Base-by-base conservation (phyloP, 37 sponge, comb jelly and placozoan species). In the Chondrosia reniformis region DNA sequence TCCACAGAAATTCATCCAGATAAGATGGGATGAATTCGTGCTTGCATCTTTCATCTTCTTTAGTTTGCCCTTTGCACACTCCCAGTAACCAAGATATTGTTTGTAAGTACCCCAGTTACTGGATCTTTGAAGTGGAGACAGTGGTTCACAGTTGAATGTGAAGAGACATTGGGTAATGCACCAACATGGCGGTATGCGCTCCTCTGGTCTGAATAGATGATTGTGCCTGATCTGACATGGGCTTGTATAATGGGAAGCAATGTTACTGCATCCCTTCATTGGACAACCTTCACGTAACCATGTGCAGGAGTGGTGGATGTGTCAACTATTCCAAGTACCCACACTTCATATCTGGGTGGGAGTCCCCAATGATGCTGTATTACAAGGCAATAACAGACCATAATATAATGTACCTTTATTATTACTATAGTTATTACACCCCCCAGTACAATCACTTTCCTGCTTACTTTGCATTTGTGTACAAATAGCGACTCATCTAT, bases 1-100 rank as follows among this genome's bases (percentile, higher is more conserved):
- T 52, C 88, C 88, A 87, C 85, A 91, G 83, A 45, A 87, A 91
- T 43, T 91, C 88, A 80, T 87, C 87, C 56, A 91, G 56, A 56
- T 91, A 86, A 0, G 63, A 49, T 1, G 84, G 87, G 3, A 91
- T 46, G 10, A 83, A 73, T 13, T 54, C 75, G 19, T 25, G 33
- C 37, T 83, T 55, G 56, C 45, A 40, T 1, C 87, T 80, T 49
- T 67, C 83, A 87, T 88, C 88, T 9, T 69, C 0, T 34, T 87
- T 91, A 30, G 84, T 69, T 38, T 87, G 81, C 7, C 38, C 56
- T 91, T 91, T 5, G 59, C 85, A 0, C 85, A 33, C 52, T 87
- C 84, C 89, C 85, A 92, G 57, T 91, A 91, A 1, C 52, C 55
- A 46, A 86, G n/a, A 84, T 56, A 63, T 79, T 42, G 41, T 92